Conservation (phyloP, 2,113 vertebrate species). For the Athene cunicularia region DNA sequence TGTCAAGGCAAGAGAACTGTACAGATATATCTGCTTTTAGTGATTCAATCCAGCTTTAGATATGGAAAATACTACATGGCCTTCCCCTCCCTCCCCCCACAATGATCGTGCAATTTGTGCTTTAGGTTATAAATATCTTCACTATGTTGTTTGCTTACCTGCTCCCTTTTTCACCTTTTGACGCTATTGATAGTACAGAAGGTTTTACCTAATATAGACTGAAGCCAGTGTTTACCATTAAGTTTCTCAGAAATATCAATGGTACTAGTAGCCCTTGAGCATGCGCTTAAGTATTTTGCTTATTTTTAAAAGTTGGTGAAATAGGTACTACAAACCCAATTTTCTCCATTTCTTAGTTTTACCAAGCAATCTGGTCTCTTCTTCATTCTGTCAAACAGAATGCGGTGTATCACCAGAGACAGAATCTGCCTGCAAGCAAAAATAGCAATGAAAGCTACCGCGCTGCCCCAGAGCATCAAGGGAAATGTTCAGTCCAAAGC, state of each 20-base stretch:
- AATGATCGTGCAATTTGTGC: not conserved
- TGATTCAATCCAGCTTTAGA: not conserved
- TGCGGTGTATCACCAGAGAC: not conserved
- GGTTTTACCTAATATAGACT: not conserved
- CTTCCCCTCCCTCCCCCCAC: fast-evolving
- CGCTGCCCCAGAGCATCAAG: not conserved
- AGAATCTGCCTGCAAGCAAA: slow-evolving; percentile 2
- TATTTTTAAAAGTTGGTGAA: not conserved
- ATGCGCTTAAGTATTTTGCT: not conserved
- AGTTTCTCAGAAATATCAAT: not conserved
- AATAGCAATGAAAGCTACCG: not conserved
- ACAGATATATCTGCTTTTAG: not conserved
- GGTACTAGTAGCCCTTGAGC: not conserved
- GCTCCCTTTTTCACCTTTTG: not conserved
- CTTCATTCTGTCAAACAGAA: slow-evolving; percentile 18
- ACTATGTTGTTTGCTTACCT: not conserved
- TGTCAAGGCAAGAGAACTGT: not conserved
- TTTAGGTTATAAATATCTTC: not conserved
- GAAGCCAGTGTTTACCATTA: not conserved
- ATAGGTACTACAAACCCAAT: not conserved
- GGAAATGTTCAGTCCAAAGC: not conserved
- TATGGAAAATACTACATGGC: not conserved
- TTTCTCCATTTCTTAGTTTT: not conserved
- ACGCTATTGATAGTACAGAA: not conserved
- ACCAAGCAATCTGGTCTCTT: not conserved